Evolutionary conservation across 2,797 vertebrate genomes (phyloP), one percentile per base, ranked within the genome.

Genomic region (Brotula barbata): DNA sequence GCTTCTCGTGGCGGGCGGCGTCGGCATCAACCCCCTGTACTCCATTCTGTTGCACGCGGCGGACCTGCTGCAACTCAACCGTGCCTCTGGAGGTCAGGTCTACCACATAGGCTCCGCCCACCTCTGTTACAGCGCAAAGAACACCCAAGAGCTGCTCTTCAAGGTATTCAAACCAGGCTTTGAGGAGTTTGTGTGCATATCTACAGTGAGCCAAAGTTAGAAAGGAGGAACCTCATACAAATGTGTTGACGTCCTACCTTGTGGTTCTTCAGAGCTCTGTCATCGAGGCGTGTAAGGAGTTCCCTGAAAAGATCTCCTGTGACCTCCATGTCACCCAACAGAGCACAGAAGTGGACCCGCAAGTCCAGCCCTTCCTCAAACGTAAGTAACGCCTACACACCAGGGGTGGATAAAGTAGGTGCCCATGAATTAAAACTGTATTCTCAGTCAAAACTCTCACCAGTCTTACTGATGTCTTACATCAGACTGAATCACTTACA

Each of bases 21-120:
- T 97, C 0, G 96, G 97, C 66, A 98, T 99, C 87, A 99, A 99
- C 85, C 97, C 97, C 1, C 86, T 99, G 66, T 94, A 95, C 86
- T 97, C 97, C 68, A 95, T 99, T 81, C 90, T 99, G 77, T 82
- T 94, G 60, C 96, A 99, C 73, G 23, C 89, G 0, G 82, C 87
- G 1, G 94, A 98, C 73, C 92, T 99, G 76, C 90, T 92, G 47
- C 88, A 65, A 48, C 75, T 84, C 14, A 68, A 61, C 51, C 83
- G 23, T 0, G 22, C 72, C 61, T 84, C 82, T 3, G 51, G 64
- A 21, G 89, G 85, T 61, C 86, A 67, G 56, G 81, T 52, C 25
- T 90, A 87, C 55, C 90, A 86, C 79, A 82, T 91, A 6, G 91
- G 93, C 71, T 90, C 85, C 1, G 82, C 83, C 15, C 94, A 92